These are phyloP conservation scores for Gymnoscopelus braueri DNA, from an alignment of 2,797 vertebrate genomes.

Conservation along the genomic window DNA sequence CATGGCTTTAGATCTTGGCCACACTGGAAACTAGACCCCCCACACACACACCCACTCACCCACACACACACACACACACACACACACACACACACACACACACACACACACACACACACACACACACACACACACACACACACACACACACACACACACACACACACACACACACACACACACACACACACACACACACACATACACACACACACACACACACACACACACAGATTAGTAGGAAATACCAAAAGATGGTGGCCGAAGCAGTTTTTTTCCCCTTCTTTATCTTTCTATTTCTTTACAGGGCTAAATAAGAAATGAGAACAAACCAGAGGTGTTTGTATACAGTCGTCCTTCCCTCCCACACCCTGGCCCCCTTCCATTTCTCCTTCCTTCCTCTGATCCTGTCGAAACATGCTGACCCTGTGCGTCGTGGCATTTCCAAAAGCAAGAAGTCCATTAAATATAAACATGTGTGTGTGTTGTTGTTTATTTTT, in stretches of 20 bases:
- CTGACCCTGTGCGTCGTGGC: slow-evolving; percentile 72
- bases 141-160: slow-evolving; percentile 1
- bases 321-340: slow-evolving; percentile 80
- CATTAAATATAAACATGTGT: slow-evolving; percentile 73
- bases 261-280: slow-evolving; percentile 38
- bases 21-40: slow-evolving; percentile 65
- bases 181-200: slow-evolving; percentile 6
- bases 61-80: slow-evolving; percentile 60
- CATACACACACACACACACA: slow-evolving; percentile 5
- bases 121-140: slow-evolving; percentile 39
- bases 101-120: slow-evolving; percentile 54
- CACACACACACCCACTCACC: slow-evolving; percentile 4
- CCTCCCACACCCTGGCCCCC: slow-evolving; percentile 50
- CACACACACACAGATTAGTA: slow-evolving; percentile 63
- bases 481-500: slow-evolving; percentile 47
- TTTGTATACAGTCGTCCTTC: slow-evolving; percentile 64
- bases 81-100: slow-evolving; percentile 1
- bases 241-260: slow-evolving; percentile 78
- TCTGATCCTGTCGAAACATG: slow-evolving; percentile 62
- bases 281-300: slow-evolving; percentile 44
- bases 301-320: slow-evolving; percentile 77
- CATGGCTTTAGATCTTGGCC: slow-evolving; percentile 78
- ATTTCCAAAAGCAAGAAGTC: slow-evolving; percentile 73
- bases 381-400: slow-evolving; percentile 14
- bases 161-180: slow-evolving; percentile 33